Evolutionary conservation across 2,797 vertebrate genomes (phyloP), one percentile per base, ranked within the genome.

Genomic region (Staurois parvus): DNA sequence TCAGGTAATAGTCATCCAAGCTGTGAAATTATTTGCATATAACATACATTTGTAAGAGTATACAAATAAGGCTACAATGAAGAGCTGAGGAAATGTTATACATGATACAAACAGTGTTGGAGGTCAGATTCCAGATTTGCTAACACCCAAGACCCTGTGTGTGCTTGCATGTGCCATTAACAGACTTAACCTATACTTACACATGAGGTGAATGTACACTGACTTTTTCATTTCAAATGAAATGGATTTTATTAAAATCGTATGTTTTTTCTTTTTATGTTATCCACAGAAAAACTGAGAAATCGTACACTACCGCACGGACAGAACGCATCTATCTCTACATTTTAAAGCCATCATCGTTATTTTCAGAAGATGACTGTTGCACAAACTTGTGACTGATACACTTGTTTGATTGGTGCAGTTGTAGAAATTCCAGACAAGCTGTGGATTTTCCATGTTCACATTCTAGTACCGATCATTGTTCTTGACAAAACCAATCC

Each of bases 281-380:
- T 56, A 15, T 59, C 7, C 13, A 72, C 45, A 81, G 79, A 81
- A 81, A 81, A 6, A 26, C 42, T 70, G 24, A 80, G 21, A 2
- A 13, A 45, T 30, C 19, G 4, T 30, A 30, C 29, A 13, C 28
- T n/a, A 4, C 42, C 0, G 29, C 42, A n/a, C 32, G 21, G n/a
- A 19, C 2, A 9, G 34, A n/a, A 42, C 7, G 9, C 30, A 29
- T 68, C 29, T 7, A 69, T n/a, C 13, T 42, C 34, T 42, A 72
- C 34, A n/a, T 40, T 37, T 40, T 40, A 11, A 17, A 12, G 69
- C 48, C 8, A 59, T 26, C 12, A 52, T 52, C 48, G 21, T 17
- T 5, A 5, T 52, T 6, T 24, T 59, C 21, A 24, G 21, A 59
- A 59, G 21, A 59, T 59, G 6, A 59, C 19, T 21, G 21, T 59